Evolutionary conservation across 2,797 vertebrate genomes (phyloP).

Genomic region (Paguma larvata): DNA sequence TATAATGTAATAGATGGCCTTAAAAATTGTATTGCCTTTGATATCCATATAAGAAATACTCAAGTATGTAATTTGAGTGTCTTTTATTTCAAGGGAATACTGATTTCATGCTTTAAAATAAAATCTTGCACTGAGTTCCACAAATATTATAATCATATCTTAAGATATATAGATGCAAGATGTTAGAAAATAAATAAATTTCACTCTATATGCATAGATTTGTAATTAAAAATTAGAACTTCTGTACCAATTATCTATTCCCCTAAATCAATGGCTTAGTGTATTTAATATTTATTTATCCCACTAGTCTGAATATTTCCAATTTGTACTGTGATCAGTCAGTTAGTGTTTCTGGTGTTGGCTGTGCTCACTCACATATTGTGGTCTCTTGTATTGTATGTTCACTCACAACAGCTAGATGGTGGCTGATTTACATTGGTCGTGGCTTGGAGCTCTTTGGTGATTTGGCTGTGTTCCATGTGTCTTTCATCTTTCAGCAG

Average conservation of each 20-base stretch:
- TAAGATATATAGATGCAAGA: neutral
- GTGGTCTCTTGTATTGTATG: neutral
- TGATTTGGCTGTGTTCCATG: neutral
- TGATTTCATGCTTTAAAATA: neutral
- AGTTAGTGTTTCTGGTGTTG: neutral
- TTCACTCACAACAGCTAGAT: neutral
- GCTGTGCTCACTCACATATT: neutral
- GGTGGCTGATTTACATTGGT: neutral
- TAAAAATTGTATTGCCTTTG: neutral
- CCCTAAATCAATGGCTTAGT: neutral
- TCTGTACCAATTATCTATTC: neutral
- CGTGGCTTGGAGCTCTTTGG: neutral
- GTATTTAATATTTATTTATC: neutral
- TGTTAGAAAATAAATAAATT: slow-evolving; percentile 31
- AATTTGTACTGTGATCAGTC: neutral
- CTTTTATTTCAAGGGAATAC: neutral
- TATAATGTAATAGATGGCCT: neutral
- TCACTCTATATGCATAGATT: neutral
- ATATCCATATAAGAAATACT: neutral
- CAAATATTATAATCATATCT: neutral
- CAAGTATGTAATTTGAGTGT: neutral
- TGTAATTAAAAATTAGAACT: neutral
- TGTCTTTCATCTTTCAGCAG: slow-evolving; percentile 1
- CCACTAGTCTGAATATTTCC: neutral
- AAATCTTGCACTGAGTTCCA: neutral